Evolutionary conservation across 2,888 invertebrate species (phyloP), one percentile per base, ranked within the genome.

Genomic region (Epirrhoe alternata): DNA sequence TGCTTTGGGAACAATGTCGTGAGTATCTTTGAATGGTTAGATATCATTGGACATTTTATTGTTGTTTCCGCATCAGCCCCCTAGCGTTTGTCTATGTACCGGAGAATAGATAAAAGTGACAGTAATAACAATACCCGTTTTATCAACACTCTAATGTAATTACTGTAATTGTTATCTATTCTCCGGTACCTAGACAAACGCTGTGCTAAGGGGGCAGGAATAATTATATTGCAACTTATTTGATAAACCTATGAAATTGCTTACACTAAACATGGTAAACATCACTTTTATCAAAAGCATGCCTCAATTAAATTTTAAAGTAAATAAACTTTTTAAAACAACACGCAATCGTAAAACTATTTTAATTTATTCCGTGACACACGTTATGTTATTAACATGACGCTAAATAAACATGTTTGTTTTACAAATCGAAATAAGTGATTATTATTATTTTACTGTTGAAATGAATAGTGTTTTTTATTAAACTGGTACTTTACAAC

Each of bases 1-100:
- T 83, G 0, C 71, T 69, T 16, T 68, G 66, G 42, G 53, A 77
- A 0, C 47, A 84, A 49, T 84, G 84, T 61, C 70, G 82, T 83
- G 70, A 78, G 80, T 77, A 47, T 31, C 35, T 56, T 56, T 33
- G 16, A 47, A 2, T 45, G n/a, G 3, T n/a, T 14, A 10, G 5
- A 5, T 14, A 5, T 5, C 6, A 24, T 24, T 24, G 24, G 24
- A 24, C 3, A 24, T 24, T 1, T 24, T 24, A 24, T 24, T 24
- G 24, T 24, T 1, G 24, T 24, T 24, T 24, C 24, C 24, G 24
- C 24, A 24, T 24, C 24, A n/a, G n/a, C n/a, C n/a, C n/a, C n/a
- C n/a, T n/a, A n/a, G n/a, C n/a, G n/a, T n/a, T n/a, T n/a, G n/a
- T n/a, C n/a, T n/a, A n/a, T n/a, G n/a, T n/a, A n/a, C n/a, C n/a